Evolutionary conservation across 2,113 vertebrate species (phyloP).

Genomic region (Sander lucioperca): DNA sequence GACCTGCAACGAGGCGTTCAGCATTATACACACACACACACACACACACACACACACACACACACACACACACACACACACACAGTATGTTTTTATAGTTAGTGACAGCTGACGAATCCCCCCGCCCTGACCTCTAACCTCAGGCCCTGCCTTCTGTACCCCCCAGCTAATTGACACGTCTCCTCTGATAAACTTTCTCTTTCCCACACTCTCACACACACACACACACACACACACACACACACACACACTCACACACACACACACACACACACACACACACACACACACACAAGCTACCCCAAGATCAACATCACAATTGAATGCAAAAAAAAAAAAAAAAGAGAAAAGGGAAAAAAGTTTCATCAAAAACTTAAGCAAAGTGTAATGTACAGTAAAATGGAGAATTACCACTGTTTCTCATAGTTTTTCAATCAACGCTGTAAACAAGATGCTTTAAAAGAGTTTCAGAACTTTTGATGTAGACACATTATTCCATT

Average conservation of each 20-base stretch:
- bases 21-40: constrained; percentile 19
- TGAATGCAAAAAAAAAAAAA: too few species aligned
- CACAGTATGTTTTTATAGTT: constrained; percentile 77
- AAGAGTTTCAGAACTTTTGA: too few species aligned
- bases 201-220: constrained; percentile 25
- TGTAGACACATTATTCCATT: too few species aligned
- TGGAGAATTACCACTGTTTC: too few species aligned
- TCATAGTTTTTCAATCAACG: too few species aligned
- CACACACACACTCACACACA: constrained; percentile 11
- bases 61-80: constrained; percentile 18
- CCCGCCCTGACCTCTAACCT: constrained; percentile 69
- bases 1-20: constrained; percentile 44
- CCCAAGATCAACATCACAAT: not conserved
- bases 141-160: constrained; percentile 63
- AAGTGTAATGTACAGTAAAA: too few species aligned
- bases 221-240: constrained; percentile 12
- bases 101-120: constrained; percentile 80
- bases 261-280: constrained; percentile 16
- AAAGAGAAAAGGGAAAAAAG: too few species aligned
- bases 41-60: constrained; percentile 20
- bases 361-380: too few species aligned
- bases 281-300: constrained; percentile 2
- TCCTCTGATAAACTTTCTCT: constrained; percentile 71
- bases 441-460: too few species aligned
- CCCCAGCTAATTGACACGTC: constrained; percentile 76